These are phyloP conservation scores for Acanthaster planci DNA, from an alignment of 35 echinoderm and acorn worm species.

Conservation along the genomic window DNA sequence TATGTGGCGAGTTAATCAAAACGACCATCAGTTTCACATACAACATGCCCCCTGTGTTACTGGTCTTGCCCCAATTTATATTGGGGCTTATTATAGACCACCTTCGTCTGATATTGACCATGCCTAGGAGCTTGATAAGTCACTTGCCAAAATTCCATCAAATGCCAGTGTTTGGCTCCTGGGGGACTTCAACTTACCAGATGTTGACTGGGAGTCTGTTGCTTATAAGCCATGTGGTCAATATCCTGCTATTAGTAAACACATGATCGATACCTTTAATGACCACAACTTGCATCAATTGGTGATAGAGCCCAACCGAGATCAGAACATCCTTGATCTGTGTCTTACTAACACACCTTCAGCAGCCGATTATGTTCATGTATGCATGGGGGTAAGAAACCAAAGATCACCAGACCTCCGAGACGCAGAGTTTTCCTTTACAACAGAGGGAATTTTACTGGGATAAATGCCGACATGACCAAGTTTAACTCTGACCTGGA, in stretches of 20 bases:
- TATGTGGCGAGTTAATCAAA: too few relatives aligned
- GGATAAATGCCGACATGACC: too few relatives aligned
- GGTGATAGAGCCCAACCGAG: too few relatives aligned
- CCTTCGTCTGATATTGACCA: constrained; percentile 46
- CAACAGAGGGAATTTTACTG: constrained; percentile 41
- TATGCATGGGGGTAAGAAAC: constrained; percentile 41
- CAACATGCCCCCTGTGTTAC: too few relatives aligned
- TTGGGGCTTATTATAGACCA: constrained; percentile 49
- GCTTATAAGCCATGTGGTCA: constrained; percentile 43
- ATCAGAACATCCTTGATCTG: too few relatives aligned
- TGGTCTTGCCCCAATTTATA: constrained; percentile 39
- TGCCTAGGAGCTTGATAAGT: constrained; percentile 16
- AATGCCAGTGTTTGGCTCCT: constrained; percentile 59
- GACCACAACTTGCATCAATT: constrained; percentile 67
- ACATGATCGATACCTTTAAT: constrained; percentile 46
- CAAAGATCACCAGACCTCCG: constrained; percentile 30
- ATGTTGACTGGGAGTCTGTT: constrained; percentile 57
- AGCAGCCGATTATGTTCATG: constrained; percentile 14
- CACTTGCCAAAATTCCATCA: constrained; percentile 36
- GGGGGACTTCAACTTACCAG: too few relatives aligned
- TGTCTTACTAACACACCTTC: constrained; percentile 55
- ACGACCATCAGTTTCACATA: too few relatives aligned
- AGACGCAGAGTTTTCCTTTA: constrained; percentile 50
- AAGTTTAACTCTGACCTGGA: too few relatives aligned
- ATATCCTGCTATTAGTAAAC: constrained; percentile 60